Conservation (phyloP, 2,113 vertebrate genomes). For the Vireo altiloquus region DNA sequence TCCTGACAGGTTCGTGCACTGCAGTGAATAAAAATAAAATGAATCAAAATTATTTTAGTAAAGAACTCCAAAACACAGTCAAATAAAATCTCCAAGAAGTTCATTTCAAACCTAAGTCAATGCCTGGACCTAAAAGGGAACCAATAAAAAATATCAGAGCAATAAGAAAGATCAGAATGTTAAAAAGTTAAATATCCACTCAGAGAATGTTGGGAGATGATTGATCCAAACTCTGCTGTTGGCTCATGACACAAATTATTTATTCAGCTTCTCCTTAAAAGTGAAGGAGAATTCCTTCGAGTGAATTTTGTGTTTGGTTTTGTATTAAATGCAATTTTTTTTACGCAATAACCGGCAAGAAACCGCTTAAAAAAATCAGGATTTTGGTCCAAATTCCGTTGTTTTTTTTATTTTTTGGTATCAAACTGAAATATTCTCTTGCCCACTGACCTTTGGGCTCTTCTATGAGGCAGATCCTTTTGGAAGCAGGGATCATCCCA, state of each 20-base stretch:
- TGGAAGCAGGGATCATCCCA: not conserved
- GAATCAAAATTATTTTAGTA: not conserved
- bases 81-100: not conserved
- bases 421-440: too few species aligned
- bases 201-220: not conserved
- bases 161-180: not conserved
- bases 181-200: not conserved
- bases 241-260: not conserved
- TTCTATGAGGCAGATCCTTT: not conserved
- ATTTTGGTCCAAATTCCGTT: too few species aligned
- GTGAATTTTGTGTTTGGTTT: too few species aligned
- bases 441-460: not conserved
- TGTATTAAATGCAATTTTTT: too few species aligned
- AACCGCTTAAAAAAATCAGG: too few species aligned
- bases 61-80: not conserved
- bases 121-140: not conserved
- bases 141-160: not conserved
- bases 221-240: not conserved
- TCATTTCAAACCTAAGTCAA: not conserved
- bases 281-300: too few species aligned
- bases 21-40: too few species aligned
- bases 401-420: too few species aligned
- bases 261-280: not conserved
- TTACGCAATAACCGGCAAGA: too few species aligned
- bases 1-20: constrained; percentile 80